Base-by-base conservation (phyloP, 2,113 vertebrate species). In the Oenanthe melanoleuca region DNA sequence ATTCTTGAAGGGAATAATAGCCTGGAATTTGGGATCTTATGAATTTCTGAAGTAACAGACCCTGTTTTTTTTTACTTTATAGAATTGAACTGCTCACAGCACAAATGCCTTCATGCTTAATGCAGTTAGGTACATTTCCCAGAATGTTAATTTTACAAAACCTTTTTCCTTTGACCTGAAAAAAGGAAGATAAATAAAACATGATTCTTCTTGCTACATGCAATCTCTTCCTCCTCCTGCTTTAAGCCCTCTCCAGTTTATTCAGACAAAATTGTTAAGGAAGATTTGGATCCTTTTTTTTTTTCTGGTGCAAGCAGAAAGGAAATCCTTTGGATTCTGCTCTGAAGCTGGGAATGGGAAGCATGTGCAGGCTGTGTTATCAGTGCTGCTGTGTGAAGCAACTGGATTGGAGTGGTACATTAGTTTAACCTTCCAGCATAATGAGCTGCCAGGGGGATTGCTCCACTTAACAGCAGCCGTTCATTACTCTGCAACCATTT, bases 351-450 rank as follows among this genome's bases (percentile, higher is more conserved):
- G 80, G 85, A 89, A 42, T 65, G 80, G 92, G 86, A 92, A 92
- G 60, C 55, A 53, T 88, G 60, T 73, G 82, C 78, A 88, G 80
- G 31, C 88, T 4, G 31, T 65, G 71, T 73, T 95, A 79, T 86
- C 74, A 37, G 69, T 42, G 84, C 94, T 88, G 75, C 90, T 87
- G 86, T 92, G 93, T 96, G 92, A 89, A 94, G 93, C 80, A 95
- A 72, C 91, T 96, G 96, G 87, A 93, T 97, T 95, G 95, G 97
- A 95, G 94, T 94, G 96, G 91, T 97, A 94, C 85, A 91, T 97
- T 97, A 97, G 94, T 96, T 97, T 97, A 97, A 97, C 96, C 96
- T 97, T 92, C 93, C 56, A 93, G 97, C 87, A 95, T 97, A 97
- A 97, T 94, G 93, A 97, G 96, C 95, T 97, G 96, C 96, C 94